Evolutionary conservation across 2,113 vertebrate species (phyloP).

Genomic region (Lipophrys pholis): DNA sequence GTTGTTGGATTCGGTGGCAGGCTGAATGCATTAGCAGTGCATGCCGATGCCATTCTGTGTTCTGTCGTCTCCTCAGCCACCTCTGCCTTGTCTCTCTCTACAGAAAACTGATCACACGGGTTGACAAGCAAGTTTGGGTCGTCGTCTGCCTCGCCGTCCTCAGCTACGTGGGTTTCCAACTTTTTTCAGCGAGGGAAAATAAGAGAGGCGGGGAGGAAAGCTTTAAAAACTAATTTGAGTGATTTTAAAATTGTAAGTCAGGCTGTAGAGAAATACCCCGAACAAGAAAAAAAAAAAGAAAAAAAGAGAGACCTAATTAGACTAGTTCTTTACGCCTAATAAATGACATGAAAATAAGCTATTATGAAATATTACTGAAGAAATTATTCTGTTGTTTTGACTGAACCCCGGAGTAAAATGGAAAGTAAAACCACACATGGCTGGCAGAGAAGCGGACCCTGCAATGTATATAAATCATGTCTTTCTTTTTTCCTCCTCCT

Average conservation of each 20-base stretch:
- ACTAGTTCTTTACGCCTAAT: constrained; percentile 34
- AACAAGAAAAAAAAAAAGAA: constrained; percentile 54
- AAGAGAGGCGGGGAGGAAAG: constrained; percentile 56
- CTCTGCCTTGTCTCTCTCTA: constrained; percentile 77
- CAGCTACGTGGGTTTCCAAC: constrained; percentile 61
- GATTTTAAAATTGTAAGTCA: constrained; percentile 54
- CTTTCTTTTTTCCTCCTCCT: constrained; percentile 62
- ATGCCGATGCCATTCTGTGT: constrained; percentile 72
- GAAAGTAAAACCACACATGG: constrained; percentile 60
- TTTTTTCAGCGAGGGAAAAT: constrained; percentile 61
- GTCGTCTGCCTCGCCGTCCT: constrained; percentile 59
- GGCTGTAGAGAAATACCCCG: constrained; percentile 50
- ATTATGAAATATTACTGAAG: constrained; percentile 46
- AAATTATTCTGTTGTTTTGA: constrained; percentile 28
- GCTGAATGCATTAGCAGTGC: constrained; percentile 82
- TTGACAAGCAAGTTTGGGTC: constrained; percentile 82
- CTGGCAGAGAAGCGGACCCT: constrained; percentile 35
- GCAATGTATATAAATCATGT: constrained; percentile 75
- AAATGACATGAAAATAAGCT: constrained; percentile 47
- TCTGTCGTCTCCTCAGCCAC: constrained; percentile 80
- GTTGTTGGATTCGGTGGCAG: constrained; percentile 81
- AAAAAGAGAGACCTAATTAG: constrained; percentile 5
- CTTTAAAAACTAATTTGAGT: constrained; percentile 69
- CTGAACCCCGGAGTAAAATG: constrained; percentile 44
- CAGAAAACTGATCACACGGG: constrained; percentile 78